Base-by-base conservation (phyloP, 2,113 vertebrate genomes). In the Dunckerocampus dactyliophorus region DNA sequence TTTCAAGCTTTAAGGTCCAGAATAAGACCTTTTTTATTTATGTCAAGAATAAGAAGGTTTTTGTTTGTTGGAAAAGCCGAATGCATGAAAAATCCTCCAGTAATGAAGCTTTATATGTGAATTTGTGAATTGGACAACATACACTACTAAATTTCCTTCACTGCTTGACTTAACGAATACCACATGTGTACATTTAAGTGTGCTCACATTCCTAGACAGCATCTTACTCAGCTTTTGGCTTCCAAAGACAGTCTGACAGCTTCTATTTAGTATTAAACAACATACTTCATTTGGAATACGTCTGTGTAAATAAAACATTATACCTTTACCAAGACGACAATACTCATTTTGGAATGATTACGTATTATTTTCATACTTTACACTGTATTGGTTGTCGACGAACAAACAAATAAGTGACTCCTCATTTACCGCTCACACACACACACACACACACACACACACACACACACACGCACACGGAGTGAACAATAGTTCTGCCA, bases 401-500 rank as follows among this genome's bases (percentile, higher is more conserved):
- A 28, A 28, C 54, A 69, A 76, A 75, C 62, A 69, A 82, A 50
- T 37, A 65, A 79, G 56, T 63, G 63, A 73, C 65, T 75, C 81
- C 53, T 69, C 71, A 60, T 81, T 83, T 84, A 81, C 71, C 14
- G 65, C 63, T 79, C 61, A 34, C 49, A 66, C 58, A 56, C 46
- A 63, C 49, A 59, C 63, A 59, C 19, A 51, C 54, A 56, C 65
- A 62, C 53, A 70, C 54, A 51, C 49, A 69, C 39, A 65, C 28
- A 66, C 57, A 71, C 56, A 77, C 15, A 63, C 59, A 63, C 24
- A 50, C 12, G 59, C 24, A 59, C 51, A 53, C 10, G 3, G 15
- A 21, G 19, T 37, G 31, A 72, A 65, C 72, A 71, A 72, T 78
- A 61, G 67, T 43, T 72, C 71, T 82, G 77, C 74, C 81, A 81